Evolutionary conservation across 2,113 vertebrate genomes (phyloP).

Genomic region (Leucopsar rothschildi): DNA sequence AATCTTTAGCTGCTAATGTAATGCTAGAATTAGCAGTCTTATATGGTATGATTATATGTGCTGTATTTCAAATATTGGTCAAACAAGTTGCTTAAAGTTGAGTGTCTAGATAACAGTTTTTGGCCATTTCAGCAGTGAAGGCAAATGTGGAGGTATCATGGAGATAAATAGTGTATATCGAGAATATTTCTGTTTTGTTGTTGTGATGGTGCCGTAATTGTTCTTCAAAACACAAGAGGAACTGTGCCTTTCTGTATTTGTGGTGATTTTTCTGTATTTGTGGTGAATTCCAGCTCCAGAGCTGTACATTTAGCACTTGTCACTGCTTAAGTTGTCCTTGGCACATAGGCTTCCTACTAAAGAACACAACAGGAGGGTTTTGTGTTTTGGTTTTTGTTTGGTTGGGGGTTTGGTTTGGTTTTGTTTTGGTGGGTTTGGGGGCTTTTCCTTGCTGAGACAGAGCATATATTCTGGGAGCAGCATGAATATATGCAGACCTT

Average conservation of each 20-base stretch:
- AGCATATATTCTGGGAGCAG: background rate
- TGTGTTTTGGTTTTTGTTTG: background rate
- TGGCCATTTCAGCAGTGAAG: background rate
- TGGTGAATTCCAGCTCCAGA: background rate
- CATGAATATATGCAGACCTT: background rate
- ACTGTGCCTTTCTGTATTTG: background rate
- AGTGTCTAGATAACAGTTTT: background rate
- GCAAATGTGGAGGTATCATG: background rate
- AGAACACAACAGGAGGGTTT: fast-evolving
- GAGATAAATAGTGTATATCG: background rate
- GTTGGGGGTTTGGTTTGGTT: background rate
- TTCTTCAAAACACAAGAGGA: background rate
- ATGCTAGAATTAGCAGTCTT: background rate
- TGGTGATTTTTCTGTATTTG: background rate
- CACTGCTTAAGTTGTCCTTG: background rate
- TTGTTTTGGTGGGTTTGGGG: background rate
- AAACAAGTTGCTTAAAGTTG: background rate
- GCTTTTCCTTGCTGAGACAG: background rate
- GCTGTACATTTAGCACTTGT: background rate
- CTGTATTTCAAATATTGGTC: background rate
- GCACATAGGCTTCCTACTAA: background rate
- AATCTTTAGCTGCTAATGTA: background rate
- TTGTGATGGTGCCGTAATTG: background rate
- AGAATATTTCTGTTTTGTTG: background rate
- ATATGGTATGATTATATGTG: background rate